Conservation (phyloP, 2,113 vertebrate genomes). For the Meles meles region DNA sequence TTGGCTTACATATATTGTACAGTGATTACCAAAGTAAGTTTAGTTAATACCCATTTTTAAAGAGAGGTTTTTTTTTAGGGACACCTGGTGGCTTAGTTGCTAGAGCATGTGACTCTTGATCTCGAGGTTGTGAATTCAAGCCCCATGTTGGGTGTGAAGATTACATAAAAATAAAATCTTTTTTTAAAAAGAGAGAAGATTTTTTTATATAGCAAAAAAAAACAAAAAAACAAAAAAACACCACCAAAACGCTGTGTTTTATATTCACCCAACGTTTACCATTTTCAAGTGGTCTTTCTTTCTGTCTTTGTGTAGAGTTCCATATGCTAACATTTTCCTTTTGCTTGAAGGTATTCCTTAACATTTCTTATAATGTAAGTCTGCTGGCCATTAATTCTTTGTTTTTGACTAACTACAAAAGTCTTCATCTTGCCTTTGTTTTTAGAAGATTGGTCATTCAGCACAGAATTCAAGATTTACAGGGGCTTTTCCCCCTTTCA, state of each 20-base stretch:
- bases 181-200: neutral
- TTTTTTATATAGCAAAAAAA: neutral
- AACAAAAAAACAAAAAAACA: neutral
- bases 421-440: neutral
- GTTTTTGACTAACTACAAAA: neutral
- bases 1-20: neutral
- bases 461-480: neutral
- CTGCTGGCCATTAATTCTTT: neutral
- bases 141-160: neutral
- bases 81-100: neutral
- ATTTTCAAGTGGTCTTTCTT: neutral
- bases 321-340: neutral
- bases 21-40: neutral
- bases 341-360: neutral
- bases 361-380: neutral
- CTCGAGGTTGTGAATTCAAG: neutral
- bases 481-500: neutral
- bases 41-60: neutral
- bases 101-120: neutral
- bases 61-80: neutral
- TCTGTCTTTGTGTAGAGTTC: neutral
- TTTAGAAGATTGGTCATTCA: neutral
- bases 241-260: too few species aligned
- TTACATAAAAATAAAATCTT: neutral
- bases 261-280: neutral